Evolutionary conservation across 2,113 vertebrate genomes (phyloP).

Genomic region (Pygoscelis antarcticus): DNA sequence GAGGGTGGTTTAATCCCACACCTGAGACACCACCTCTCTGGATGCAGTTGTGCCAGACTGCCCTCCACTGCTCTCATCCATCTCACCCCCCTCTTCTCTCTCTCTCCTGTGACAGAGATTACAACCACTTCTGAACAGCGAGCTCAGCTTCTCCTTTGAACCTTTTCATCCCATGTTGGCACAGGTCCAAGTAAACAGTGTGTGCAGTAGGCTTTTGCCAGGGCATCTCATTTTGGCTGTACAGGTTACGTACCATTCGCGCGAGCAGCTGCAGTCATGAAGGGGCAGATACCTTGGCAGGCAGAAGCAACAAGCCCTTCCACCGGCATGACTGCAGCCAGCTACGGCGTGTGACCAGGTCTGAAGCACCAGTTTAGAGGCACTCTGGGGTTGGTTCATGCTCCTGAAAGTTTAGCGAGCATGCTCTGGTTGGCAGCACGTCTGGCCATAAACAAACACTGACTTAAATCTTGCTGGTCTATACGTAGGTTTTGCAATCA

Average conservation of each 20-base stretch:
- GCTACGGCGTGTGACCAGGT: neutral
- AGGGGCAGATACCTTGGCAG: neutral
- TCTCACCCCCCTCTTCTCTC: neutral
- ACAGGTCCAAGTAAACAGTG: neutral
- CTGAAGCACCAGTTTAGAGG: neutral
- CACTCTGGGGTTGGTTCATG: neutral
- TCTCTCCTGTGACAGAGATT: neutral
- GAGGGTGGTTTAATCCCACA: neutral
- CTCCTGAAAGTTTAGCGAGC: neutral
- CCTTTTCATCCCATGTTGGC: neutral
- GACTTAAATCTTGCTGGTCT: neutral
- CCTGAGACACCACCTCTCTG: neutral
- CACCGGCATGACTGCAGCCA: neutral
- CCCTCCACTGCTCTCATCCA: neutral
- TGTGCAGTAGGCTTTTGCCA: neutral
- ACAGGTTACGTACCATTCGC: neutral
- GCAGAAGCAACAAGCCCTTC: neutral
- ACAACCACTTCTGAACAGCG: neutral
- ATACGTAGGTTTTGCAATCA: neutral
- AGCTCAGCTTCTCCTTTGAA: neutral
- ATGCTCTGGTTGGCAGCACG: neutral
- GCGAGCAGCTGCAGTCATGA: fast-evolving
- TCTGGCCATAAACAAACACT: neutral
- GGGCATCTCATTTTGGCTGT: neutral
- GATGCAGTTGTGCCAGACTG: neutral